Evolutionary conservation across 2,888 invertebrate species (phyloP), one percentile per base, ranked within the genome.

Genomic region (Lapara coniferarum): DNA sequence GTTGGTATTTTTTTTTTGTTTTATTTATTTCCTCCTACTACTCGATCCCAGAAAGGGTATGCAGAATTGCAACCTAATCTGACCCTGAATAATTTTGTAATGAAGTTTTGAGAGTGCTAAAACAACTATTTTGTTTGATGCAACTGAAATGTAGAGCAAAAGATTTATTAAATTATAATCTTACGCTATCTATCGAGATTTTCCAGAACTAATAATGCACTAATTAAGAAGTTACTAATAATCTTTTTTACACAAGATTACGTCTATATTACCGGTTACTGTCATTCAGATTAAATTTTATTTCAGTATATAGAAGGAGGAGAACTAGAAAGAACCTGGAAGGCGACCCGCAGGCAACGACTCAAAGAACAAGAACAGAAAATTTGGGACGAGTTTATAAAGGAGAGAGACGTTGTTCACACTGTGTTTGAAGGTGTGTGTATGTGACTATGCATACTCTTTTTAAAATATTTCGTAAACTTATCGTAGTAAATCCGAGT

Each of bases 341-440:
- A 86, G 69, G 75, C 78, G 1, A 84, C 82, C 0, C 83, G 90
- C 6, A 80, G 94, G 10, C 88, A 93, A 71, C 87, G 92, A 0
- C 75, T 85, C 12, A 92, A 89, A 71, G 83, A 87, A 44, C 88
- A 87, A 66, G 94, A 94, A 71, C 85, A 90, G 67, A 87, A 79
- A 73, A 88, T 93, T 68, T 94, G 93, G 93, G 86, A 91, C 7
- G 88, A 91, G 66, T 93, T 92, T 72, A 87, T 92, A 1, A 85
- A 88, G 52, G 93, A 93, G 67, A 83, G 88, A 52, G 93, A 93
- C 71, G 78, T 90, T 3, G 83, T 92, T 1, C 76, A 75, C 13
- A 77, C 76, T 13, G 81, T 89, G 14, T 88, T 75, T 67, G 77
- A 81, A 76, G 90, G 92, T 92, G 77, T 68, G 58, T 57, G 92